Evolutionary conservation across 2,797 vertebrate genomes (phyloP).

Genomic region (Alcedo quadribrachys): DNA sequence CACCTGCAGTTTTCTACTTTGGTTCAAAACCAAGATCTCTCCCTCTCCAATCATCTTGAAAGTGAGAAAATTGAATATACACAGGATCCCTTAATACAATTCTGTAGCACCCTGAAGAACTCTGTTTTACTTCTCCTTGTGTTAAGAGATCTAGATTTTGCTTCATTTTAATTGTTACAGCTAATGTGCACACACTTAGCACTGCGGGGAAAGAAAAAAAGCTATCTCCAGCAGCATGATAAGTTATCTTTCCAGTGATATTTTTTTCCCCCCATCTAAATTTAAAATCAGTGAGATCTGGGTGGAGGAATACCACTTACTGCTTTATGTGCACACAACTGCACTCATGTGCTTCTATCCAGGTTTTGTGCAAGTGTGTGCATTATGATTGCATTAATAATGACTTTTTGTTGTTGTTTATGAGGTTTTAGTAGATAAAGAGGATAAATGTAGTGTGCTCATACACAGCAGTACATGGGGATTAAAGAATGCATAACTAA

Average conservation of each 20-base stretch:
- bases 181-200: background rate
- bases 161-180: background rate
- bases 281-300: conserved; percentile 22
- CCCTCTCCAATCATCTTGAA: background rate
- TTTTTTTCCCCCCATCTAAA: background rate
- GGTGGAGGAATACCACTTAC: background rate
- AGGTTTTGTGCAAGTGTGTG: background rate
- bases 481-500: background rate
- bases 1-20: background rate
- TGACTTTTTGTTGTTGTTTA: background rate
- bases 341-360: background rate
- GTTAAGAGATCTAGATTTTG: background rate
- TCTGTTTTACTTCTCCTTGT: accelerated
- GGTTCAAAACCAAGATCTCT: background rate
- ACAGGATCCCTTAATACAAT: background rate
- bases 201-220: background rate
- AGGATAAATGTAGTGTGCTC: background rate
- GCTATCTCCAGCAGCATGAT: background rate
- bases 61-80: background rate
- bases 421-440: conserved; percentile 4
- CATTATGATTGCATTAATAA: background rate
- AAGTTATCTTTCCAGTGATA: conserved; percentile 16
- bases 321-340: background rate
- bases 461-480: background rate
- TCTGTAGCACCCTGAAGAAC: background rate